phyloP scores from a whole-genome alignment of 2,113 vertebrate genomes.

The Eurypyga helias region DNA sequence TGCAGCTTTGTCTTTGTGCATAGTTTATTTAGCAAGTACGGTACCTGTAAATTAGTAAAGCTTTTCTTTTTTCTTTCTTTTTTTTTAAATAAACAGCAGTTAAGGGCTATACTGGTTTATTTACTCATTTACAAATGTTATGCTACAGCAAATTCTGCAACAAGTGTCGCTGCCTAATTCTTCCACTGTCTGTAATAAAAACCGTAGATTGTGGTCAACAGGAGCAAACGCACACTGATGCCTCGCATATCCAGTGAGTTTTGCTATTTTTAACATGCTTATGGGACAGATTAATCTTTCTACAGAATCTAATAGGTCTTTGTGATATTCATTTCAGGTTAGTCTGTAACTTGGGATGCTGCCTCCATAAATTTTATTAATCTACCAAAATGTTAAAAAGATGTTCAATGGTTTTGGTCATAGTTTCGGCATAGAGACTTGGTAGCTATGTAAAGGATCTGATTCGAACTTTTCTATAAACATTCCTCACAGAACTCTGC shows the following conservation, averaged over 20 bases:
- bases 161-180: not conserved
- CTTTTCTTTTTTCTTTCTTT: not conserved
- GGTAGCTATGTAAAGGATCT: not conserved
- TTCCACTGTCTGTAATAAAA: not conserved
- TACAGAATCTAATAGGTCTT: not conserved
- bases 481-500: not conserved
- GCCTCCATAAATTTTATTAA: not conserved
- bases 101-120: slow-evolving; percentile 48
- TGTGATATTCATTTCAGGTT: not conserved
- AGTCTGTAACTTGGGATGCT: not conserved
- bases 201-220: not conserved
- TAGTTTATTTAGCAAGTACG: not conserved
- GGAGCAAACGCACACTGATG: not conserved
- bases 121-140: not conserved
- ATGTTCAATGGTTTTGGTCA: not conserved
- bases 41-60: not conserved
- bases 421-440: not conserved
- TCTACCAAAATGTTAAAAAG: not conserved
- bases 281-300: not conserved
- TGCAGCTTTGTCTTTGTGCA: not conserved
- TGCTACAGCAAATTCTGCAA: not conserved
- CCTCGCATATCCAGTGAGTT: not conserved
- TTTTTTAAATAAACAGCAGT: slow-evolving; percentile 46
- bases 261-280: not conserved
- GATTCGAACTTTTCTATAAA: slow-evolving; percentile 1